phyloP scores from a whole-genome alignment of 2,797 vertebrate genomes.

The Echiichthys vipera region DNA sequence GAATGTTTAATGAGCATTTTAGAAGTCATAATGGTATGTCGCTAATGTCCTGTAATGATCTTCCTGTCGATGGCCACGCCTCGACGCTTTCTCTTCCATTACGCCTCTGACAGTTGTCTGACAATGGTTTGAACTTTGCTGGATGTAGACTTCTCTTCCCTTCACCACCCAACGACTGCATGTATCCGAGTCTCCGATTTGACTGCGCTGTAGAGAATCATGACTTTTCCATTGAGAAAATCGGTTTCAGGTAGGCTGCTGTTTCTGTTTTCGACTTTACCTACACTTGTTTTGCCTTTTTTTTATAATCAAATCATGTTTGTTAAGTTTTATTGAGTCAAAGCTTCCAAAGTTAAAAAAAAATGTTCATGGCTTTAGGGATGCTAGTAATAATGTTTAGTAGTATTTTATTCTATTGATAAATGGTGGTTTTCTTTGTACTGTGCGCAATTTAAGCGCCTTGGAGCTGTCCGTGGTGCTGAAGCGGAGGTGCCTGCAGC shows the following conservation, averaged over 20 bases:
- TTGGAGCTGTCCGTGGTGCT: conserved; percentile 83
- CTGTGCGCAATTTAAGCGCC: not conserved
- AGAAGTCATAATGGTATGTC: conserved; percentile 97
- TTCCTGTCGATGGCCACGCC: conserved; percentile 93
- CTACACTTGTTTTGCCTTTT: not conserved
- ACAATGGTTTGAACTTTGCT: conserved; percentile 94
- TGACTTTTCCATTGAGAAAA: conserved; percentile 96
- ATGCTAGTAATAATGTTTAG: accelerated
- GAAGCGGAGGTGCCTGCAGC: conserved; percentile 44
- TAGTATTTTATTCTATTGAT: not conserved
- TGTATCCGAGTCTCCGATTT: conserved; percentile 24
- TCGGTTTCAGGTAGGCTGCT: conserved; percentile 93
- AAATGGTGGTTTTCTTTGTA: not conserved
- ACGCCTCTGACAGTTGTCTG: conserved; percentile 93
- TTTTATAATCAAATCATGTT: not conserved
- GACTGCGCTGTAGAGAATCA: conserved; percentile 77
- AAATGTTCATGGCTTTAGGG: not conserved
- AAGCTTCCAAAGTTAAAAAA: not conserved
- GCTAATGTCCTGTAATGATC: conserved; percentile 99
- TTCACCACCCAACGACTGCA: conserved; percentile 52
- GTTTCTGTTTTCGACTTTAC: not conserved
- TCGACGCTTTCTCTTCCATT: conserved; percentile 88
- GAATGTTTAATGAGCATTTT: conserved; percentile 98
- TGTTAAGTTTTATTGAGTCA: not conserved
- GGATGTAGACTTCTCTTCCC: conserved; percentile 76